Percentiles rank a stretch among this genome's conserved stretches.
phyloP scores from a whole-genome alignment of 2,113 vertebrate genomes.

The Oxygymnocypris stewartii region DNA sequence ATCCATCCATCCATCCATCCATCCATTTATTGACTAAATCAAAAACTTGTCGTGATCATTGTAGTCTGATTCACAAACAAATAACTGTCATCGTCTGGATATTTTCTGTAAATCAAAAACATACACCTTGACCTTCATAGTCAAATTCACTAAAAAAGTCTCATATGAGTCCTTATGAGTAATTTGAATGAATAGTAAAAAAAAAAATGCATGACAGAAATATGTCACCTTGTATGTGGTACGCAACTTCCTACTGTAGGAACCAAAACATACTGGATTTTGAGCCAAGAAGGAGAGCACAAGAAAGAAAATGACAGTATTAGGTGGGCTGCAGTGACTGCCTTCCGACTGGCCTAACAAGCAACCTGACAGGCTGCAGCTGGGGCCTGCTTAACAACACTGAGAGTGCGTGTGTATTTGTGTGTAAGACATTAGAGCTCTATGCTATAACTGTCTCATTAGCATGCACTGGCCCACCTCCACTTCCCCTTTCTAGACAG shows the following conservation, averaged over 20 bases:
- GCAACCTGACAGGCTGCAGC: slow-evolving; percentile 95
- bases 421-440: slow-evolving; percentile 88
- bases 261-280: slow-evolving; percentile 15
- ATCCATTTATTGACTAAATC: background rate
- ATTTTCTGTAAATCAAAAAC: background rate
- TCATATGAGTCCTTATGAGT: background rate
- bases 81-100: background rate
- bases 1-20: no score
- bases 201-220: background rate
- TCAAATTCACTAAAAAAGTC: background rate
- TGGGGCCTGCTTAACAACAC: slow-evolving; percentile 90
- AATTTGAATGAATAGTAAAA: background rate
- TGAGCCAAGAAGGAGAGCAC: slow-evolving; percentile 47
- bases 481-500: slow-evolving; percentile 95
- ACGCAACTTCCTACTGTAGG: background rate
- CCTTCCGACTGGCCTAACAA: slow-evolving; percentile 82
- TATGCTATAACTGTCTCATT: slow-evolving; percentile 97
- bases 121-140: background rate
- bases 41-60: background rate
- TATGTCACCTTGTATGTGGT: background rate
- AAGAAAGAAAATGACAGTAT: slow-evolving; percentile 78
- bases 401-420: slow-evolving; percentile 60
- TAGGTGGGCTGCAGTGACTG: slow-evolving; percentile 75
- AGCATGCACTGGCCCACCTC: slow-evolving; percentile 98
- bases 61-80: background rate